Base-by-base conservation (phyloP, 2,888 invertebrate genomes). In the Rugalucina vietnamica region DNA sequence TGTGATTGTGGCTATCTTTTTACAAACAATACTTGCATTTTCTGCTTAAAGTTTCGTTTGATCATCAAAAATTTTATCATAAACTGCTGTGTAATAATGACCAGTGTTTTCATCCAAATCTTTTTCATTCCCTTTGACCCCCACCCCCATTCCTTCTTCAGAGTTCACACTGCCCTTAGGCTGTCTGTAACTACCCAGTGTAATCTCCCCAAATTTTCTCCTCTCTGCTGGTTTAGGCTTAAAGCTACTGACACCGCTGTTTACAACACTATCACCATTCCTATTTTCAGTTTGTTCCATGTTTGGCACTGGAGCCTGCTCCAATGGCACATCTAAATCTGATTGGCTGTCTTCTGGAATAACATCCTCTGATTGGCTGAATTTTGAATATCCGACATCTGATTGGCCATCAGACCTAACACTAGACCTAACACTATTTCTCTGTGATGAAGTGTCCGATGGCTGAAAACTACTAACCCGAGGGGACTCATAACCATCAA, bases 401-500 rank as follows among this genome's bases (percentile, higher is more conserved):
- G 74, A 81, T 18, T 73, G 81, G 43, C 73, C 49, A 37, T 80
- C 82, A 24, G 82, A 80, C 37, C 43, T 39, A n/a, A 50, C 49
- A 72, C 77, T 77, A 5, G 69, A 60, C 32, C 79, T 57, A 14
- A 82, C 77, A 60, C 82, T 82, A 32, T 60, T 73, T 74, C 85
- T 54, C 43, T 54, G 72, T 14, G 70, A 43, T 14, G 83, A 76
- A 54, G 79, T 70, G 34, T 83, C 81, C 1, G 85, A 85, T 14
- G 87, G 87, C 29, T 82, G 80, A 50, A 78, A 87, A 75, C 87
- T 86, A 57, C 87, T 87, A 34, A 85, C 81, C 75, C 85, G 77
- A 3, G 87, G 87, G 34, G 87, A 87, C 76, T 87, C 87, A 27
- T 87, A 87, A 24, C 87, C 87, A 79, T 87, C 87, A 69, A 57